These are phyloP conservation scores for Semicossyphus pulcher DNA, from an alignment of 2,113 vertebrate genomes.

Conservation along the genomic window DNA sequence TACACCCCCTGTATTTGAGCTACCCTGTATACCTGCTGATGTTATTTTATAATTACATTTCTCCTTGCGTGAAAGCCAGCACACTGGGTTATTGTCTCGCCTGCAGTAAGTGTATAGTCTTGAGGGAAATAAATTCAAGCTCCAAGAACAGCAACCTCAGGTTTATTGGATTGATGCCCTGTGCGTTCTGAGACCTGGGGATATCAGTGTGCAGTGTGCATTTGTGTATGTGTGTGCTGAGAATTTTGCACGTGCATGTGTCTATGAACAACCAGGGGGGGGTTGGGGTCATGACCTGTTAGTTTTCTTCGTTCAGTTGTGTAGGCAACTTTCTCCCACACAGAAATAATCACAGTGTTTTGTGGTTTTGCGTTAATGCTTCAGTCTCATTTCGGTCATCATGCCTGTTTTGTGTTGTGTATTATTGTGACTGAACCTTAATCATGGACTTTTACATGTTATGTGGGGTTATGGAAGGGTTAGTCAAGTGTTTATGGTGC, in stretches of 20 bases:
- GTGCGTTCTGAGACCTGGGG: constrained; percentile 44
- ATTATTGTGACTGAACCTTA: too few species aligned
- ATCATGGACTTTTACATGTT: too few species aligned
- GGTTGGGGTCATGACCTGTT: constrained; percentile 19
- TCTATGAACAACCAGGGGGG: constrained; percentile 25
- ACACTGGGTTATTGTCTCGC: constrained; percentile 53
- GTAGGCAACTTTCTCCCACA: not conserved
- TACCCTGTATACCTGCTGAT: not conserved
- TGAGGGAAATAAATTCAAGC: constrained; percentile 71
- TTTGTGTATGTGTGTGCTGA: constrained; percentile 9
- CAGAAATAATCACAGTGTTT: not conserved
- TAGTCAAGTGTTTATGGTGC: not conserved
- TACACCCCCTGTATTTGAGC: not conserved
- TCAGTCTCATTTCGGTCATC: not conserved
- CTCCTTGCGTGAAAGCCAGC: constrained; percentile 28
- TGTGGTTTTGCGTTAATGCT: not conserved
- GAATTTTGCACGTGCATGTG: constrained; percentile 17
- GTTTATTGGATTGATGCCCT: constrained; percentile 72
- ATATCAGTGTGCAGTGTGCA: constrained; percentile 8
- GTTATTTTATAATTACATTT: constrained; percentile 52
- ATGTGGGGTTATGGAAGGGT: too few species aligned
- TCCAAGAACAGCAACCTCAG: constrained; percentile 69
- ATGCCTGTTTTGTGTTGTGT: not conserved
- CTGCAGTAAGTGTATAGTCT: constrained; percentile 63
- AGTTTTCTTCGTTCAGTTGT: not conserved